Evolutionary conservation across 2,797 vertebrate genomes (phyloP).

Genomic region (Cyclopterus lumpus): DNA sequence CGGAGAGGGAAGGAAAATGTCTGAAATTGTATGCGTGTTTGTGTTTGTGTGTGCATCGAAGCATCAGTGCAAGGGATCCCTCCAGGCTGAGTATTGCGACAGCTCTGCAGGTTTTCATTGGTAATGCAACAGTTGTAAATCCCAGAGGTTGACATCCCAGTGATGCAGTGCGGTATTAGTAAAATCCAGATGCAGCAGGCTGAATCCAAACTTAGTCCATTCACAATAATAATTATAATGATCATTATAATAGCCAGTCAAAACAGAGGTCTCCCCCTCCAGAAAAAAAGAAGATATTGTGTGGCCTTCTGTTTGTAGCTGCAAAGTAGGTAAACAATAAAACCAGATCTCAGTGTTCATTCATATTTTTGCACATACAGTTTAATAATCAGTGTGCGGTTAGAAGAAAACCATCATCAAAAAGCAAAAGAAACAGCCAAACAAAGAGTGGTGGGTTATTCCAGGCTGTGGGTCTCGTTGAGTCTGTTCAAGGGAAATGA

Average conservation of each 20-base stretch:
- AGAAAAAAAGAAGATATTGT: slow-evolving; percentile 1
- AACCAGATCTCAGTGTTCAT: slow-evolving; percentile 26
- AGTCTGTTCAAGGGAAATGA: slow-evolving; percentile 21
- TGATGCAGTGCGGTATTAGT: slow-evolving; percentile 30
- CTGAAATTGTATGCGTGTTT: not conserved
- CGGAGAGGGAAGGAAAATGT: slow-evolving; percentile 54
- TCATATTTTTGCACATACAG: slow-evolving; percentile 29
- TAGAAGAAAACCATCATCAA: slow-evolving; percentile 39
- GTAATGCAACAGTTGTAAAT: slow-evolving; percentile 66
- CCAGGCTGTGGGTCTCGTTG: slow-evolving; percentile 12
- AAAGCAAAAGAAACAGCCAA: slow-evolving; percentile 39
- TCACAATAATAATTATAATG: slow-evolving; percentile 13
- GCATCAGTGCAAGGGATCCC: slow-evolving; percentile 65
- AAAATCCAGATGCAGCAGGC: slow-evolving; percentile 43
- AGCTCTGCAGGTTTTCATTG: slow-evolving; percentile 64
- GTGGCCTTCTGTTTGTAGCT: slow-evolving; percentile 32
- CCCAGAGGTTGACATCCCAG: slow-evolving; percentile 74
- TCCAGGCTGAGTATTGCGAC: slow-evolving; percentile 66
- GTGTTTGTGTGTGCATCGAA: slow-evolving; percentile 27
- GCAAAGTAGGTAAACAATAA: slow-evolving; percentile 29
- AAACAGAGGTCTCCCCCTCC: slow-evolving; percentile 12
- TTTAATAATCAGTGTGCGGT: slow-evolving; percentile 48
- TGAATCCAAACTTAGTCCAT: slow-evolving; percentile 39
- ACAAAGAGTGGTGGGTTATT: slow-evolving; percentile 31
- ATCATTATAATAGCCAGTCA: not conserved